Base-by-base conservation (phyloP, 2,113 vertebrate genomes). In the Bujurquina vittata region DNA sequence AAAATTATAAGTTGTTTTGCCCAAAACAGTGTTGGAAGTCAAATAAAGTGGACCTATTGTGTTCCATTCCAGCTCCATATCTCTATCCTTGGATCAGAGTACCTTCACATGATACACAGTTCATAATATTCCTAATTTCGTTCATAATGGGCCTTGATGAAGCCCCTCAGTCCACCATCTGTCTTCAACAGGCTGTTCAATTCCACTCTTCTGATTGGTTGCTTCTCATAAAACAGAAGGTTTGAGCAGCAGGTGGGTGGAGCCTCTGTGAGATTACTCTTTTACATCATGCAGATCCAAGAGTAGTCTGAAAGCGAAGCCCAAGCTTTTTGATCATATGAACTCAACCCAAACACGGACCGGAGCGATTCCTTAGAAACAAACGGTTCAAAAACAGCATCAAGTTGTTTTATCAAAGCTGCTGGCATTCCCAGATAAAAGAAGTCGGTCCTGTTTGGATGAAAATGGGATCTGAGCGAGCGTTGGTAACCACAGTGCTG, bases 231-330 rank as follows among this genome's bases (percentile, higher is more conserved):
- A 69, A 10, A 69, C 43, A 69, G 46, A 69, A 29, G 23, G 17
- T 52, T 54, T n/a, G 52, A 54, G 3, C 18, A 54, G 52, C 52
- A 54, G 18, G 18, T 52, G 43, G 23, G 49, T 31, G 65, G 43
- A 29, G 43, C 17, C 29, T 49, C 22, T 49, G 40, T 49, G 63
- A 69, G 40, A 69, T 49, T 17, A 67, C 26, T 29, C 40, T 67
- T 67, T 49, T 22, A 69, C 40, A 69, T 69, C 65, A 49, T 69
- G 29, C 40, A 49, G 63, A 69, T 69, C 63, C 63, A 26, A 69
- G 40, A 29, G 9, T 29, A 46, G 62, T 65, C 43, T 46, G 23
- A 67, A 67, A 67, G 22, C 49, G 23, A 49, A 29, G 40, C 46
- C 26, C 46, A 2, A 49, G 40, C 40, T 18, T n/a, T n/a, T n/a